Evolutionary conservation across 2,888 invertebrate species (phyloP).

Genomic region (Stegophylla sp.): DNA sequence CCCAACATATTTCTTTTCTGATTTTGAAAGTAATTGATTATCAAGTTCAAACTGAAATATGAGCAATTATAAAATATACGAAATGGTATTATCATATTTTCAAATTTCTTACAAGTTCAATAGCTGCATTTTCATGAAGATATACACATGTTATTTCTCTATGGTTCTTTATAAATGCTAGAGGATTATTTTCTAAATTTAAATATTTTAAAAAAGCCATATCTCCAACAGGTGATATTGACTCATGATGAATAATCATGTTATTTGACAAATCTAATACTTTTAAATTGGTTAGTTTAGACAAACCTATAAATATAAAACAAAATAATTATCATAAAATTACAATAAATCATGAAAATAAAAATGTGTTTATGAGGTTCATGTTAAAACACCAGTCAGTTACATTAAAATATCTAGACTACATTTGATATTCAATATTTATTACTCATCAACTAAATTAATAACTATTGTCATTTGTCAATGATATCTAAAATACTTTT

Average conservation of each 20-base stretch:
- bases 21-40: slow-evolving; percentile 67
- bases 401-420: background rate
- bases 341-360: background rate
- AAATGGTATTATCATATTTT: slow-evolving; percentile 8
- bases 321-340: too few relatives aligned
- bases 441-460: too few relatives aligned
- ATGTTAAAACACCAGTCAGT: too few relatives aligned
- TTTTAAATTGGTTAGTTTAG: slow-evolving; percentile 68
- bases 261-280: slow-evolving; percentile 73
- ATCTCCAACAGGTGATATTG: slow-evolving; percentile 68
- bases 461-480: too few relatives aligned
- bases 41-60: slow-evolving; percentile 69
- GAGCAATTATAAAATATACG: background rate
- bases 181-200: slow-evolving; percentile 71
- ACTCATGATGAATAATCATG: slow-evolving; percentile 71
- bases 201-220: slow-evolving; percentile 69
- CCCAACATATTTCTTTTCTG: slow-evolving; percentile 65
- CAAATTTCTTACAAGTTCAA: slow-evolving; percentile 60
- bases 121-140: slow-evolving; percentile 61
- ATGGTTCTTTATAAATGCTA: slow-evolving; percentile 71
- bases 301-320: slow-evolving; percentile 65
- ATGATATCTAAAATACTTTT: too few relatives aligned
- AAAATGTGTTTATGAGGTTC: background rate
- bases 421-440: too few relatives aligned
- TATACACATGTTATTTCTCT: slow-evolving; percentile 63